Percentiles rank a stretch among this genome's conserved stretches.
Evolutionary conservation across 2,113 vertebrate genomes (phyloP).

Genomic region (Ammodytes marinus): DNA sequence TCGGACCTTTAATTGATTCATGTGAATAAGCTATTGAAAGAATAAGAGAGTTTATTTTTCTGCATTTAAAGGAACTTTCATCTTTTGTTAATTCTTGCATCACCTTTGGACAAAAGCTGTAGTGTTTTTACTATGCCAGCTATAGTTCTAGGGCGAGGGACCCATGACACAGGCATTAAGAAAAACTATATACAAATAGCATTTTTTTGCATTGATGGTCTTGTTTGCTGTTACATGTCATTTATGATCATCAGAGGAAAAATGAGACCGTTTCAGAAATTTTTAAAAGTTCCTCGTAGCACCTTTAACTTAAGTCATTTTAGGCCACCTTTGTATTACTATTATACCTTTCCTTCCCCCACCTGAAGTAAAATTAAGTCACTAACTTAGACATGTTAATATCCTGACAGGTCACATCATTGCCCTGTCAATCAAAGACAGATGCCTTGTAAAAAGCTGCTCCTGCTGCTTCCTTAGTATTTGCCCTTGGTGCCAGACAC

Average conservation of each 20-base stretch:
- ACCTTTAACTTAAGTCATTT: too few relatives aligned
- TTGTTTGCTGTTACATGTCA: too few relatives aligned
- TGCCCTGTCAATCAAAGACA: slow-evolving; percentile 15
- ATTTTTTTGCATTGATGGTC: too few relatives aligned
- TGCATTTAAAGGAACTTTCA: background rate
- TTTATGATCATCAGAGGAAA: too few relatives aligned
- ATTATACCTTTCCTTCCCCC: background rate
- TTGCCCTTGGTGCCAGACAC: slow-evolving; percentile 42
- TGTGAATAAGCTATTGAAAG: background rate
- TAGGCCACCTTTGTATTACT: background rate
- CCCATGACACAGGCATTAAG: too few relatives aligned
- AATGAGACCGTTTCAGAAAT: too few relatives aligned
- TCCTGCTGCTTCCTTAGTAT: background rate
- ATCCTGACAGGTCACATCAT: background rate
- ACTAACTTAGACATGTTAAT: slow-evolving; percentile 5
- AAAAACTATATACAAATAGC: too few relatives aligned
- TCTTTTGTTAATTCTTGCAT: background rate
- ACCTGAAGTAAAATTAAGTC: background rate
- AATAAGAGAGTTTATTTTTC: background rate
- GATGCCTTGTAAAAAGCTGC: background rate
- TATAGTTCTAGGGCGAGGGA: too few relatives aligned
- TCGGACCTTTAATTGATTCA: background rate
- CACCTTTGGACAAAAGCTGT: too few relatives aligned
- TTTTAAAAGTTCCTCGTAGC: too few relatives aligned
- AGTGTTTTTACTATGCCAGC: too few relatives aligned